Base-by-base conservation (phyloP, 2,888 invertebrate species). In the Nebria salina region DNA sequence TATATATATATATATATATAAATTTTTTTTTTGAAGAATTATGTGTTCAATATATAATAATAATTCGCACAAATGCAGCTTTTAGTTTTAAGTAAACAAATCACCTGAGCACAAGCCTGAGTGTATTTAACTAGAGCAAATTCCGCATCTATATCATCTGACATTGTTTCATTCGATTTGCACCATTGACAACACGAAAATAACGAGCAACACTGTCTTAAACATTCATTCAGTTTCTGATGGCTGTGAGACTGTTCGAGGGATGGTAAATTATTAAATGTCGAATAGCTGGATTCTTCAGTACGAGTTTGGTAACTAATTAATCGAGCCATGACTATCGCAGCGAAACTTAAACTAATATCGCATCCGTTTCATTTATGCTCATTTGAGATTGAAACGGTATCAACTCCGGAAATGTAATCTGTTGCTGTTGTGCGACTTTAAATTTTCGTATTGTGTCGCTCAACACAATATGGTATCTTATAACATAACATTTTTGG, bases 131-230 rank as follows among this genome's bases (percentile, higher is more conserved):
- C 81, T 41, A 81, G 26, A 34, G 76, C 81, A 42, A 81, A 72
- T 66, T 81, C 72, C 8, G 66, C 73, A 77, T 86, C 86, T 34
- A 86, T 84, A 83, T 86, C 86, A 66, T 86, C 86, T 15, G 85
- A 85, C 81, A 84, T 83, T 66, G 84, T 84, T 82, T 85, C 85
- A 77, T 83, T 73, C 1, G 84, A 84, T n/a, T 78, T 77, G 72
- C 73, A 83, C 75, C 72, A 76, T 25, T 65, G 26, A 64, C 84
- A 80, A 72, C 72, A 81, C 13, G 81, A 81, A 41, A 81, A 72
- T 42, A 76, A 81, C 42, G 26, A 42, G n/a, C 54, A 54, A 54
- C 54, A 54, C 13, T 54, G 11, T 25, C 68, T 68, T 68, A n/a
- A 25, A 68, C 68, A 68, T 68, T 68, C 25, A 3, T 68, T 54